Evolutionary conservation across 2,797 vertebrate genomes (phyloP), one percentile per base, ranked within the genome.

Genomic region (Picus viridis): DNA sequence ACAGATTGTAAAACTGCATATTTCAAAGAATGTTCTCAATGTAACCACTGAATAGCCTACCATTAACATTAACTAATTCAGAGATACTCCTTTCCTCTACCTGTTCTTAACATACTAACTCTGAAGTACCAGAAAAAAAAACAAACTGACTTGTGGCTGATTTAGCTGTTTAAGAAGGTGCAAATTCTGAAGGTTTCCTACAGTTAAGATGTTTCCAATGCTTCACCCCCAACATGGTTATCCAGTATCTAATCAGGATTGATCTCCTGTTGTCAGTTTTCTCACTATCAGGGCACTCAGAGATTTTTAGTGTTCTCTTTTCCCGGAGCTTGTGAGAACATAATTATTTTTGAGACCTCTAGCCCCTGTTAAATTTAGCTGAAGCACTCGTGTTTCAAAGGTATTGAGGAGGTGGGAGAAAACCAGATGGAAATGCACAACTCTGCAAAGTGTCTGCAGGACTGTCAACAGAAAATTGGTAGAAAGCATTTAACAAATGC

Each of bases 331-430:
- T 83, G 10, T 65, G 73, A 59, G 69, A 85, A 87, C 43, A 23
- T 24, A 83, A 69, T 79, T 69, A 86, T 92, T 94, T 90, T 56
- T 83, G 59, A 83, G 43, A 86, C 56, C 34, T 79, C 39, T 26
- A 82, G 39, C 30, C 61, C 27, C 39, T 79, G 79, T 75, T 71
- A 92, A 69, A 91, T 70, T 90, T 67, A 81, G n/a, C 26, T 57
- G 56, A 81, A 89, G 43, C 63, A 30, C 53, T 88, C 0, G 0
- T 64, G 30, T 65, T 89, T 91, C 78, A 75, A 67, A 94, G 83
- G 70, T 83, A 84, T 16, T 70, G 63, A 65, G 34, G 30, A 79
- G 30, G 22, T 70, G 39, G 63, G 34, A 84, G n/a, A 67, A n/a
- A 78, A 91, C 59, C 10, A 13, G 59, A 63, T 6, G 47, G 85